phyloP scores from a whole-genome alignment of 2,113 vertebrate species.

The Acanthisitta chloris region DNA sequence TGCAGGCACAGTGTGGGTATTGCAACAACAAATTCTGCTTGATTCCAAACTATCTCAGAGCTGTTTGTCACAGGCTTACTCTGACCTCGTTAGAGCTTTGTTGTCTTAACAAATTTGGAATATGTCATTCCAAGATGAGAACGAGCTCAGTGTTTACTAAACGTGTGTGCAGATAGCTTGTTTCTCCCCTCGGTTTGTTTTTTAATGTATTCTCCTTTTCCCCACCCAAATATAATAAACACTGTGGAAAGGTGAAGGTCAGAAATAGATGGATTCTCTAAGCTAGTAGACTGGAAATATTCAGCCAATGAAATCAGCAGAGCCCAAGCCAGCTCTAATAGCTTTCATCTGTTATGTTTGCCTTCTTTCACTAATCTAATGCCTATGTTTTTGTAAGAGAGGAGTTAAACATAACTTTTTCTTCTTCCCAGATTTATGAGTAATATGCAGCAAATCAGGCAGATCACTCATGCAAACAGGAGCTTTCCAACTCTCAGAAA shows the following conservation, averaged over 20 bases:
- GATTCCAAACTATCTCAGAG: background rate
- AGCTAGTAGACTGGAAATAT: constrained; percentile 39
- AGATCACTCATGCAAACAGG: constrained; percentile 69
- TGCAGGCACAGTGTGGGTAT: background rate
- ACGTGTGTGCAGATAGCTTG: background rate
- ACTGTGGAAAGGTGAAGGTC: constrained; percentile 32
- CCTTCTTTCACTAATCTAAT: constrained; percentile 15
- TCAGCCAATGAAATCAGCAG: background rate
- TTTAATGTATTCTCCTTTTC: background rate
- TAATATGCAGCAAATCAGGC: constrained; percentile 54
- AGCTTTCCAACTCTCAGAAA: constrained; percentile 56
- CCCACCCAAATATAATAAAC: constrained; percentile 17
- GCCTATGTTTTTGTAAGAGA: constrained; percentile 36
- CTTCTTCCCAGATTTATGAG: constrained; percentile 60
- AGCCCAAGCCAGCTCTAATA: constrained; percentile 1
- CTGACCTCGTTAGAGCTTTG: constrained; percentile 15
- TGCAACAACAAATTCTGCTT: background rate
- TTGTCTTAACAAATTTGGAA: constrained; percentile 20
- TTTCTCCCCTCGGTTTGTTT: background rate
- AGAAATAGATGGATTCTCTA: constrained; percentile 30
- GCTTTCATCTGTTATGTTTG: constrained; percentile 26
- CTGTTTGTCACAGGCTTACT: background rate
- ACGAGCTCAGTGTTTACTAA: background rate
- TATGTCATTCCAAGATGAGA: background rate
- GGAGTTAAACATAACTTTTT: constrained; percentile 53